Evolutionary conservation across 64 coral and sea anemone genomes (phyloP), one percentile per base, ranked within the genome.

Genomic region (Platygyra sinensis): DNA sequence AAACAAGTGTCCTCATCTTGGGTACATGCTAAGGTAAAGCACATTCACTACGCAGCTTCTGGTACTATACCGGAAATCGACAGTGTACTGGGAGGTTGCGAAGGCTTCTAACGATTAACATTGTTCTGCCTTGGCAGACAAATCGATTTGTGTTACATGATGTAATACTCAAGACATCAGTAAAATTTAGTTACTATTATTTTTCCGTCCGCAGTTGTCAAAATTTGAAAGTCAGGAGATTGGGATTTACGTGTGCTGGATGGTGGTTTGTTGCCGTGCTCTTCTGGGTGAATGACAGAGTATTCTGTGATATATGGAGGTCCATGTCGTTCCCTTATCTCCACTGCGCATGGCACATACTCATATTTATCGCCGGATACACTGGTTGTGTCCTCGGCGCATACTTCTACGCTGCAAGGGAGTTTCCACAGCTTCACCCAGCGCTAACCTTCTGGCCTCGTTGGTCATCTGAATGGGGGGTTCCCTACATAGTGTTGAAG

Each of bases 331-430:
- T 99, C 61, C 97, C 97, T 11, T 99, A 95, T 64, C 65, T 99
- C 11, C 97, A 99, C 60, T 99, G 97, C 82, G 94, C 91, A 25
- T 99, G 97, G 97, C 97, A 99, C 14, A 83, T 99, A 30, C 51
- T 99, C 0, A 99, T 99, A 69, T 93, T 99, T 71, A 89, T 99
- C 20, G 97, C 94, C 27, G 79, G 91, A 17, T 96, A 99, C 60
- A 93, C 90, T 27, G 97, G 93, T 24, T 99, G 97, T 18, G 97
- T 99, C 0, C 76, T 99, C 9, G 93, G 93, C 24, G 80, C 94
- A 5, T 96, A 99, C 59, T 89, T 94, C 30, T 96, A 96, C 71
- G 97, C 97, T 31, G 77, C 54, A 2, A 84, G 77, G 36, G 97
- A 99, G 67, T 95, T 89, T 39, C 94, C 91, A 25, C 93, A 99